Base-by-base conservation (phyloP, 1,140 invertebrate species). In the Procambarus virginalis region DNA sequence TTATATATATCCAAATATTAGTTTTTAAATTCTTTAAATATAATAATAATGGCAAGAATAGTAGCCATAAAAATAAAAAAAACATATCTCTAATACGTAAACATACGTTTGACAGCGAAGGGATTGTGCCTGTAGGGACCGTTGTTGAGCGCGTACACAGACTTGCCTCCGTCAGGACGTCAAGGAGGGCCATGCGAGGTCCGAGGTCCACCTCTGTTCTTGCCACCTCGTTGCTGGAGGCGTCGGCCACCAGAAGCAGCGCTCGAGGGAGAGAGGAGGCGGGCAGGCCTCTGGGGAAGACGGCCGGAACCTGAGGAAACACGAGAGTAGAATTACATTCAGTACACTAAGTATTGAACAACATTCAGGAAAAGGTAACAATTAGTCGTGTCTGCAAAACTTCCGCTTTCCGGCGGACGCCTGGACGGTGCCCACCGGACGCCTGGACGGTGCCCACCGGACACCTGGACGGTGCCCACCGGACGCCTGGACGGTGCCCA, bases 181-280 rank as follows among this genome's bases (percentile, higher is more conserved):
- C 86, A 17, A 88, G 86, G 64, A 88, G 78, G 4, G 86, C 86
- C 86, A 88, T 88, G n/a, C 78, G 86, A 10, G 86, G 86, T 17
- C 78, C 86, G 2, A 88, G 86, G 60, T 68, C 48, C 6, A 88
- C 86, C 64, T 60, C 46, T 10, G 79, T 46, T 4, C 86, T 20
- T 17, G 78, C 86, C 6, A 70, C 60, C n/a, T 88, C 86, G 22
- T 46, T 22, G 10, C 86, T 75, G 60, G 60, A 60, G 10, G 22
- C 64, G 64, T 73, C 79, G 10, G 34, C n/a, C 46, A 88, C 79
- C 48, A 88, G 12, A 2, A 88, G 78, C 12, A 88, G 78, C n/a
- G 78, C 86, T 20, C 68, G 86, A 9, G 79, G 78, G 12, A n/a
- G 58, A n/a, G n/a, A 20, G 76, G 75, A 60, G 20, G 17, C 22